Evolutionary conservation across 2,113 vertebrate species (phyloP), one percentile per base, ranked within the genome.

Genomic region (Halichoerus grypus): DNA sequence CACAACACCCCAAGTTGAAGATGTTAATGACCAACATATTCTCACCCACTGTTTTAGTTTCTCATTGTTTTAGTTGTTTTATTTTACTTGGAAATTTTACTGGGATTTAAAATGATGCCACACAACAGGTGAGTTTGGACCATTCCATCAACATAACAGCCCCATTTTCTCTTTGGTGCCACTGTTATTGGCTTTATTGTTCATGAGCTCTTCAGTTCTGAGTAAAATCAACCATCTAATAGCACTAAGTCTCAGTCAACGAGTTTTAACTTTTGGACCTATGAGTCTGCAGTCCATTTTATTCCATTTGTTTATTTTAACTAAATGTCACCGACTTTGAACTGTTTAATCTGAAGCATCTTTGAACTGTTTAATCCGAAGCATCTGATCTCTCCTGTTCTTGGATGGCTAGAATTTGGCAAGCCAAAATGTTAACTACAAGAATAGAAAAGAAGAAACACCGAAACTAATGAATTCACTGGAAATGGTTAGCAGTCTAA

Each of bases 391-490:
- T 96, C 85, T 96, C 59, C 42, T 97, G 74, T 71, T 97, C 90
- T 51, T 97, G 88, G 95, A 97, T 80, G 80, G 69, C 97, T 97
- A 97, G 95, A 94, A 97, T 69, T 96, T 98, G 95, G 91, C 84
- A 98, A 95, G 80, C 81, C 69, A 61, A 96, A 94, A 57, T 95
- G 61, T 95, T 96, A 98, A 98, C 93, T 80, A 87, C 84, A 84
- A 93, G 69, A 88, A 72, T 95, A 97, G 91, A 94, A 97, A 98
- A 98, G 82, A 97, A 97, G 88, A 96, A 98, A 98, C 98, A 97
- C 49, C 97, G 97, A 88, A 98, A 98, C 95, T 97, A 98, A 96
- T 97, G 89, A 98, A 98, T 98, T 98, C 97, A 97, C 83, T 97
- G 71, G 81, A 98, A 97, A 98, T 93, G 95, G 97, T 97, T 98